These are phyloP conservation scores for Falco concolor DNA, from an alignment of 2,797 vertebrate species.

Conservation along the genomic window DNA sequence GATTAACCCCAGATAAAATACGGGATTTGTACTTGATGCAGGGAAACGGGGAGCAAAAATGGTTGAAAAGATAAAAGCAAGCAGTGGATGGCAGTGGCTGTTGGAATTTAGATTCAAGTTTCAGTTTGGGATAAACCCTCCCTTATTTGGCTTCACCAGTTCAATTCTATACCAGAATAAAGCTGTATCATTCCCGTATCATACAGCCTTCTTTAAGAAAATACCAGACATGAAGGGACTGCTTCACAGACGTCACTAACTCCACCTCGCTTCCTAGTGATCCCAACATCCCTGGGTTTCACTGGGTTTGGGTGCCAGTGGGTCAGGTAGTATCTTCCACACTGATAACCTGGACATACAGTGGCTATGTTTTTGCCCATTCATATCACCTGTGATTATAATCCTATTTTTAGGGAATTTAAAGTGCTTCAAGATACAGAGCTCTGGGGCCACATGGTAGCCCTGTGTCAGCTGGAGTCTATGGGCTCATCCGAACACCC, in stretches of 20 bases:
- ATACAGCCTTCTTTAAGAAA: neutral
- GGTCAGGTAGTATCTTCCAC: neutral
- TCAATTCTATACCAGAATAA: neutral
- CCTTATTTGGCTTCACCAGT: neutral
- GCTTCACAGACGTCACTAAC: neutral
- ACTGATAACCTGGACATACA: neutral
- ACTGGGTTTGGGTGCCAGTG: neutral
- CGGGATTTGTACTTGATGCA: neutral
- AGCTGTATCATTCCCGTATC: accelerated
- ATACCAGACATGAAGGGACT: neutral
- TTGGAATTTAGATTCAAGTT: neutral
- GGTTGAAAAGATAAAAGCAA: neutral
- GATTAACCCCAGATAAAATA: neutral
- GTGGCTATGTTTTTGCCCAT: neutral
- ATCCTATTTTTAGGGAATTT: neutral
- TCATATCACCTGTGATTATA: neutral
- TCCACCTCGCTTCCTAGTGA: neutral
- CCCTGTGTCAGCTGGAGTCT: neutral
- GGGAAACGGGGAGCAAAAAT: neutral
- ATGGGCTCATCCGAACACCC: neutral
- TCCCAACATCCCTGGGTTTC: neutral
- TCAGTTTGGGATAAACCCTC: neutral
- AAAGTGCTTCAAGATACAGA: neutral
- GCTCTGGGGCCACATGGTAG: accelerated
- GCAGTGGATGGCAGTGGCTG: neutral